Evolutionary conservation across 2,797 vertebrate genomes (phyloP), one percentile per base, ranked within the genome.

Genomic region (Sebastes jordani): DNA sequence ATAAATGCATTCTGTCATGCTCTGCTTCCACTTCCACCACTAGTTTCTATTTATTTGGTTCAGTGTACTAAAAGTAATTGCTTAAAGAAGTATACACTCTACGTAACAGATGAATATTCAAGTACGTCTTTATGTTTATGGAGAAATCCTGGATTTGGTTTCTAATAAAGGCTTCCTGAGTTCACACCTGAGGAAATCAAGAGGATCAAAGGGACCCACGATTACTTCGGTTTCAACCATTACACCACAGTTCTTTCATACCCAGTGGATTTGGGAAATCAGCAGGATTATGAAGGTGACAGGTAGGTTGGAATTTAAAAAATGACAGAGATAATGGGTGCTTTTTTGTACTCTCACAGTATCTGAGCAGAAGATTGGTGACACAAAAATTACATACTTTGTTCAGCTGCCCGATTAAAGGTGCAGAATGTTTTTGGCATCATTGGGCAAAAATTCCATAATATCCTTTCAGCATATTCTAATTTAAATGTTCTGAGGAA

Each of bases 191-290:
- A 87, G 13, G 97, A 98, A 91, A 96, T 97, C 85, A 90, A 80
- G 67, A 96, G 96, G 91, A 97, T 98, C 89, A 97, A 96, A 66
- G 97, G 97, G 55, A 97, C 97, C 8, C 95, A 96, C 27, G 97
- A 98, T 90, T 98, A 93, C 78, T 97, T 98, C 71, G 97, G 97
- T 2, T 95, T 98, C 23, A 98, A 98, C 87, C 96, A 98, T 89
- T 98, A 98, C 38, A 97, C 96, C 69, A 95, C 97, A 0, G 89
- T 97, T 77, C 88, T 98, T 87, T 85, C 95, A 7, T 97, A 90
- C 88, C 95, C 95, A 6, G 0, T 95, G 0, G 86, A 97, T 82
- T 95, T 95, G 32, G 61, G 92, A 8, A 11, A 22, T 8, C 64
- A 95, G 34, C 91, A 95, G 32, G 95, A 97, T 2, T 97, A 96